These are phyloP conservation scores for Coleophora deauratella DNA, from an alignment of 2,888 invertebrate species.

Conservation along the genomic window DNA sequence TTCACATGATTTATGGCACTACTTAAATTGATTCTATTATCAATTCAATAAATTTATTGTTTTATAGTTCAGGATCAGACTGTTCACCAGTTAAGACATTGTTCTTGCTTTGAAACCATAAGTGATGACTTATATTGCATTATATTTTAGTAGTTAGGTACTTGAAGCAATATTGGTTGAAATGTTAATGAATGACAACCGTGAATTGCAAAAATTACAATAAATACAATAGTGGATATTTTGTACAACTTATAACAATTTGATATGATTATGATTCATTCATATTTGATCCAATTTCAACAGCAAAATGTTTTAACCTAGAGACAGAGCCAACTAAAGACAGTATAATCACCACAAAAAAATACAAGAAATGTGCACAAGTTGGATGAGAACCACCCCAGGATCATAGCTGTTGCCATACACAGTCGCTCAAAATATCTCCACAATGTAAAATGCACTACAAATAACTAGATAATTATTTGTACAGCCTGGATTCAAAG, in stretches of 20 bases:
- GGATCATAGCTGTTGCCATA: conserved; percentile 57
- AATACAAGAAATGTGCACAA: conserved; percentile 36
- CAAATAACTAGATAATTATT: conserved; percentile 63
- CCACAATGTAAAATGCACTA: conserved; percentile 69
- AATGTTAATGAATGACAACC: conserved; percentile 23
- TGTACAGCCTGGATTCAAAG: conserved; percentile 69
- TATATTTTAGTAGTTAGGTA: background rate
- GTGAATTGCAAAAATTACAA: conserved; percentile 16
- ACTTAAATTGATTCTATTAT: conserved; percentile 24
- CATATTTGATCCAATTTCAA: conserved; percentile 1
- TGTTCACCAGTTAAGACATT: conserved; percentile 37
- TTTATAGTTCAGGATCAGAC: conserved; percentile 14
- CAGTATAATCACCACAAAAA: conserved; percentile 1
- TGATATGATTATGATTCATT: conserved; percentile 33
- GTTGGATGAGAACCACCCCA: conserved; percentile 40
- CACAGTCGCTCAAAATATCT: conserved; percentile 54
- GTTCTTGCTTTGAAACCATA: conserved; percentile 15
- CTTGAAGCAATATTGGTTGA: background rate
- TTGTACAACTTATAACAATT: conserved; percentile 23
- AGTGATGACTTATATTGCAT: background rate
- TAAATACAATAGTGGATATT: conserved; percentile 1
- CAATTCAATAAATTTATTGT: conserved; percentile 1
- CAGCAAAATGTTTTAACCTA: conserved; percentile 2
- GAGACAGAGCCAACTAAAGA: conserved; percentile 1
- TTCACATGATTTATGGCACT: conserved; percentile 40